These are phyloP conservation scores for Apodemia mormo DNA, from an alignment of 2,888 invertebrate species.

Conservation along the genomic window DNA sequence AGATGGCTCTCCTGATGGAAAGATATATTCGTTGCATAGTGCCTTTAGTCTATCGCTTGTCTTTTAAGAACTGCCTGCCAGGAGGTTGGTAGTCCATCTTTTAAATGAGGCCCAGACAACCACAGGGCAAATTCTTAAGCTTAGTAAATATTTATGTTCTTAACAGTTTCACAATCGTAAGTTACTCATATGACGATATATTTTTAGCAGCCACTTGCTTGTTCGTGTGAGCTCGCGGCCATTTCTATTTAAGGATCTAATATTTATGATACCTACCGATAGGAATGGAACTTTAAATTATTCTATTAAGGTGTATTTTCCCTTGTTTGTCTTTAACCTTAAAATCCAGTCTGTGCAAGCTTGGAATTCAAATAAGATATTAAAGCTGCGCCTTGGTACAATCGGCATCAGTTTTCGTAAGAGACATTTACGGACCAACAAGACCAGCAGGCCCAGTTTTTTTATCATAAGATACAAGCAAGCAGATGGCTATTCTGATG, in stretches of 20 bases:
- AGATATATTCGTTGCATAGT: too few species aligned
- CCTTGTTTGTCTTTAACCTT: conserved; percentile 18
- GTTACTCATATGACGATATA: neutral
- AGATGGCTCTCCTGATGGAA: too few species aligned
- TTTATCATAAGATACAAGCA: too few species aligned
- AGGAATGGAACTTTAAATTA: conserved; percentile 22
- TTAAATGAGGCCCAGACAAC: too few species aligned
- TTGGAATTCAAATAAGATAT: conserved; percentile 39
- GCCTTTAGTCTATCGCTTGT: too few species aligned
- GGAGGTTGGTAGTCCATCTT: too few species aligned
- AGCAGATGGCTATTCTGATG: too few species aligned
- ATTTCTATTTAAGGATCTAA: conserved; percentile 18
- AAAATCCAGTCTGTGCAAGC: conserved; percentile 32
- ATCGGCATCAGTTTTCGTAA: neutral
- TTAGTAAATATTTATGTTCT: conserved; percentile 2
- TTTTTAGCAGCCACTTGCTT: conserved; percentile 9
- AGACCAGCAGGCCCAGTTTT: too few species aligned
- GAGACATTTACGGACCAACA: neutral
- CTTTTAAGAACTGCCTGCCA: too few species aligned
- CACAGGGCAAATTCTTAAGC: neutral
- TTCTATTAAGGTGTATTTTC: conserved; percentile 26
- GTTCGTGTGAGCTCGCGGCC: conserved; percentile 1
- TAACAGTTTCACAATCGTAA: neutral
- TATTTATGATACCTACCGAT: neutral
- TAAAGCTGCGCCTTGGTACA: conserved; percentile 31